Base-by-base conservation (phyloP, 2,888 invertebrate genomes). In the Uloborus plumipes region DNA sequence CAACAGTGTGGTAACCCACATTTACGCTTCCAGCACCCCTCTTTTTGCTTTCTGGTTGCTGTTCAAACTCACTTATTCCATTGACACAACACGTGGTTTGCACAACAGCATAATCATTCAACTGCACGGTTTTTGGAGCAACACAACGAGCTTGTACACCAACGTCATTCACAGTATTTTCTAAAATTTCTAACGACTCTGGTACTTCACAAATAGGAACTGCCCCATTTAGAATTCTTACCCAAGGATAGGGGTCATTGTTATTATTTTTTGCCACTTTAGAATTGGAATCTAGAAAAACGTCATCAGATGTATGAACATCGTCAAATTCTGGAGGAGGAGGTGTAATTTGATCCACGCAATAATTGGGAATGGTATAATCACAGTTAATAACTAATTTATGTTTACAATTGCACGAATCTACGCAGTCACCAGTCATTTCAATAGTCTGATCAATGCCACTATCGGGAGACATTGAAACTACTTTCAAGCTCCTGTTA, bases 401-500 rank as follows among this genome's bases (percentile, higher is more conserved):
- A 9, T 26, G 13, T 61, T 72, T 59, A 55, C 26, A 26, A 53
- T 66, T 67, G 22, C 53, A 51, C 13, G 66, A 65, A 26, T 76
- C 76, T 1, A 62, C 7, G 14, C 65, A 31, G 15, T 82, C 81
- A 9, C 66, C 71, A 26, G 71, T 71, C 20, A 71, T 59, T 39
- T 71, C 71, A 18, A 31, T 47, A 11, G 31, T 39, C 18, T 72
- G 83, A 18, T 73, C 83, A 50, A 83, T 83, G 0, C 83, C 83
- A 64, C 83, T 83, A 18, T 83, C 83, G n/a, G 83, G 77, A 13
- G 83, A 83, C 20, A 51, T 26, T 0, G 77, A 83, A 22, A 73
- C 39, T 15, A 22, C 16, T 50, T 83, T 76, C 0, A 69, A 26
- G 49, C 39, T 70, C 51, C 18, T 53, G 13, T 51, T 65, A 18